Percentiles rank a stretch among this genome's conserved stretches.
phyloP scores from a whole-genome alignment of 2,113 vertebrate genomes.

The Oostethus manadensis region DNA sequence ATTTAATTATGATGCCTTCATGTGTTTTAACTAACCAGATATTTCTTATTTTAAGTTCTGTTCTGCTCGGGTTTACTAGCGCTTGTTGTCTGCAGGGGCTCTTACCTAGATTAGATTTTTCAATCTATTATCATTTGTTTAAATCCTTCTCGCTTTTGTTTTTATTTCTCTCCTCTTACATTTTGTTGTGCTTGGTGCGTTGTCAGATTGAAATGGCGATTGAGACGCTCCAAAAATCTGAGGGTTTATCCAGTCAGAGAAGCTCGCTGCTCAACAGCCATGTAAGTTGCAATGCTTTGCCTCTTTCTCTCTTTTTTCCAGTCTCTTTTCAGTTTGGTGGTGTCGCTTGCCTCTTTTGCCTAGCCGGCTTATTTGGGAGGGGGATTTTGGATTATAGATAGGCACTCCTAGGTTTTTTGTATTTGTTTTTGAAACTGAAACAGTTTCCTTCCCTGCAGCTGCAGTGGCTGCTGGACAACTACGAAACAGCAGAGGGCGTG shows the following conservation, averaged over 20 bases:
- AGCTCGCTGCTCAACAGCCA: slow-evolving; percentile 99
- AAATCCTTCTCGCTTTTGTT: slow-evolving; percentile 39
- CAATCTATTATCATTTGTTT: slow-evolving; percentile 38
- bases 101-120: slow-evolving; percentile 21
- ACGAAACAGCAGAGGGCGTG: slow-evolving; percentile 93
- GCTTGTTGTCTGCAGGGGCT: slow-evolving; percentile 64
- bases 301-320: slow-evolving; percentile 11
- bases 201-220: slow-evolving; percentile 99
- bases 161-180: slow-evolving; percentile 46
- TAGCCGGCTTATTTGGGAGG: slow-evolving; percentile 35
- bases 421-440: slow-evolving; percentile 8
- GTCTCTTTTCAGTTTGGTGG: neutral
- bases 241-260: slow-evolving; percentile 98
- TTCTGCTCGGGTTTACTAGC: slow-evolving; percentile 80
- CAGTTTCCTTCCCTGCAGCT: slow-evolving; percentile 71
- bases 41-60: slow-evolving; percentile 38
- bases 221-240: slow-evolving; percentile 99
- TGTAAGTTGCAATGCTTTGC: slow-evolving; percentile 83
- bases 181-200: slow-evolving; percentile 74
- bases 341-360: slow-evolving; percentile 17
- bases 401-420: neutral
- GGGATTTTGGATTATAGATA: slow-evolving; percentile 19
- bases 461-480: slow-evolving; percentile 97
- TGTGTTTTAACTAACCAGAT: neutral
- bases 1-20: neutral